Evolutionary conservation across 2,113 vertebrate genomes (phyloP).

Genomic region (Hippocampus comes): DNA sequence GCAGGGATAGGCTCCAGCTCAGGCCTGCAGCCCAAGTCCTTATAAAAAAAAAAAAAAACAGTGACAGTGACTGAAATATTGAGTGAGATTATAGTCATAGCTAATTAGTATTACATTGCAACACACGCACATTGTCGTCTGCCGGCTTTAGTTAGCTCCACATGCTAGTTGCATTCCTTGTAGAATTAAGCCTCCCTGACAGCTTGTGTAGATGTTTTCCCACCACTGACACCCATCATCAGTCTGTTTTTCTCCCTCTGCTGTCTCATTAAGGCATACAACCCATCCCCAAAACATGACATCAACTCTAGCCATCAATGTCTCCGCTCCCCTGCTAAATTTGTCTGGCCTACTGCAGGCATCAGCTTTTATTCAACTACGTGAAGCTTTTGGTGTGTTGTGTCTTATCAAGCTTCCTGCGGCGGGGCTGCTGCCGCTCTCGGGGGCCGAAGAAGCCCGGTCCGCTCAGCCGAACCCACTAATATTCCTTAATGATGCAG

Average conservation of each 20-base stretch:
- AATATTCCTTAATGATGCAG: slow-evolving; percentile 78
- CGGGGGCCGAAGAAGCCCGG: slow-evolving; percentile 54
- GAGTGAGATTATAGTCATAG: not conserved
- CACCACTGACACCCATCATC: slow-evolving; percentile 19
- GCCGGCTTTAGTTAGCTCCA: not conserved
- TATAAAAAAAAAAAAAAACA: not conserved
- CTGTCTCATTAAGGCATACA: slow-evolving; percentile 19
- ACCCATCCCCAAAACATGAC: slow-evolving; percentile 22
- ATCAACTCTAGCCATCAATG: slow-evolving; percentile 25
- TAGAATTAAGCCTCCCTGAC: slow-evolving; percentile 4
- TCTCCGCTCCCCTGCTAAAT: slow-evolving; percentile 16
- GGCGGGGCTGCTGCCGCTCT: slow-evolving; percentile 50
- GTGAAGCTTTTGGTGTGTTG: slow-evolving; percentile 45
- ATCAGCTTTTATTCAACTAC: slow-evolving; percentile 31
- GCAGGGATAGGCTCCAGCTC: too few species aligned
- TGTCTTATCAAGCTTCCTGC: slow-evolving; percentile 51
- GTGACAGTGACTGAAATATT: not conserved
- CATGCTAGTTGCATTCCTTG: slow-evolving; percentile 10
- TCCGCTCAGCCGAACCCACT: slow-evolving; percentile 70
- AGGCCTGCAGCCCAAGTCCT: too few species aligned
- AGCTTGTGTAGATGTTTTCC: slow-evolving; percentile 17
- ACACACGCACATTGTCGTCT: not conserved
- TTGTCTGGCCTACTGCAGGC: slow-evolving; percentile 41
- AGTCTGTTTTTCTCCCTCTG: slow-evolving; percentile 10
- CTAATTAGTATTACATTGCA: not conserved